A percentile compares a stretch with the other conserved stretches of the same genome.
Conservation (phyloP, 2,113 vertebrate species). For the Andinoacara biseriatus region DNA sequence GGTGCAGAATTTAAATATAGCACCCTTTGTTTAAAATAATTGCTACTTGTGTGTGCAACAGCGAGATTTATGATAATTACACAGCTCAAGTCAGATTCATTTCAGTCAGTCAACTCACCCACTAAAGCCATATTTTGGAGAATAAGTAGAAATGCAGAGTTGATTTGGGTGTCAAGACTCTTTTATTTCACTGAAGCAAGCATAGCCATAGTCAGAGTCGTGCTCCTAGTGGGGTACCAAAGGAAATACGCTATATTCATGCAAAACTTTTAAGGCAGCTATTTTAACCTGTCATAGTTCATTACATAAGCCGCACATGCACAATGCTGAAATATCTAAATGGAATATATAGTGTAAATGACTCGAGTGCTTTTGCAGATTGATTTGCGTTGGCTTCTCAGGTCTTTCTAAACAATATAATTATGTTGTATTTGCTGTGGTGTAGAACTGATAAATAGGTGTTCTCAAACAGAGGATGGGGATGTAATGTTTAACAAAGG, state of each 20-base stretch:
- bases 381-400: background rate
- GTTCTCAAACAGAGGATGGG: constrained; percentile 1
- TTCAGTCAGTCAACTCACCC: constrained; percentile 60
- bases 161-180: constrained; percentile 28
- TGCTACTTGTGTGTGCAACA: constrained; percentile 53
- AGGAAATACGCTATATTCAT: background rate
- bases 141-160: constrained; percentile 28
- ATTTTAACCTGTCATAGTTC: background rate
- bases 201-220: background rate
- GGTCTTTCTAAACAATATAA: background rate
- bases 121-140: constrained; percentile 37
- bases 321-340: background rate
- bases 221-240: background rate
- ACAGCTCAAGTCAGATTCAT: constrained; percentile 53
- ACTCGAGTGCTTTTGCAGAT: background rate
- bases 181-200: constrained; percentile 20
- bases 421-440: background rate
- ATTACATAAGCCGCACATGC: background rate
- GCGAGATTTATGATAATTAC: constrained; percentile 58
- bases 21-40: constrained; percentile 67
- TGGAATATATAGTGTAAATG: background rate
- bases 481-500: background rate
- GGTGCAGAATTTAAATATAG: constrained; percentile 60
- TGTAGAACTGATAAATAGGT: background rate
- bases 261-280: constrained; percentile 12